Evolutionary conservation across 2,797 vertebrate species (phyloP).

Genomic region (Novumbra hubbsi): DNA sequence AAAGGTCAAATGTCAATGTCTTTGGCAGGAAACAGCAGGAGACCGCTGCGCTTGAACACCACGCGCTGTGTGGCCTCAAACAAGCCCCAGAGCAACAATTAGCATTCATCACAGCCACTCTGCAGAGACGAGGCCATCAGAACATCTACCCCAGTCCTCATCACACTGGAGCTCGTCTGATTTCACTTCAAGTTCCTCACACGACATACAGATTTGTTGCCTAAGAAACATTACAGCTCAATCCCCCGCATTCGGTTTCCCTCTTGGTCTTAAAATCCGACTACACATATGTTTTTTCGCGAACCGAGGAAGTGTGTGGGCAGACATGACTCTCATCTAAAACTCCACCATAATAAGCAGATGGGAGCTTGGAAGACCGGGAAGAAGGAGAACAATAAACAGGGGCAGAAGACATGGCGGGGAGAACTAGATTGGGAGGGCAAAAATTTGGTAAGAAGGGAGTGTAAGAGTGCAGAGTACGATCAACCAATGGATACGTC

Average conservation of each 20-base stretch:
- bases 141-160: not conserved
- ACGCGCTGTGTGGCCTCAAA: not conserved
- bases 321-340: slow-evolving; percentile 53
- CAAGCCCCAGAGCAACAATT: slow-evolving; percentile 11
- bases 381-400: slow-evolving; percentile 25
- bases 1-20: slow-evolving; percentile 18
- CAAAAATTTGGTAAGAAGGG: slow-evolving; percentile 53
- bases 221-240: not conserved
- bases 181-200: not conserved
- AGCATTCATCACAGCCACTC: slow-evolving; percentile 8
- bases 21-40: slow-evolving; percentile 11
- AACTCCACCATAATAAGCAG: slow-evolving; percentile 44
- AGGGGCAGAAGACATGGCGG: slow-evolving; percentile 15
- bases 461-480: slow-evolving; percentile 35
- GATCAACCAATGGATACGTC: slow-evolving; percentile 36
- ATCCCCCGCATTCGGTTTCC: not conserved
- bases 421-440: slow-evolving; percentile 11
- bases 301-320: slow-evolving; percentile 31
- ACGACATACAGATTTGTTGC: not conserved
- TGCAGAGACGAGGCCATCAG: not conserved
- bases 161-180: not conserved
- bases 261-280: slow-evolving; percentile 38
- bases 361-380: slow-evolving; percentile 10
- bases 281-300: slow-evolving; percentile 36
- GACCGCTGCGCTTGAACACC: slow-evolving; percentile 25